Evolutionary conservation across 2,888 invertebrate genomes (phyloP), one percentile per base, ranked within the genome.

Genomic region (Torymus tubicola): DNA sequence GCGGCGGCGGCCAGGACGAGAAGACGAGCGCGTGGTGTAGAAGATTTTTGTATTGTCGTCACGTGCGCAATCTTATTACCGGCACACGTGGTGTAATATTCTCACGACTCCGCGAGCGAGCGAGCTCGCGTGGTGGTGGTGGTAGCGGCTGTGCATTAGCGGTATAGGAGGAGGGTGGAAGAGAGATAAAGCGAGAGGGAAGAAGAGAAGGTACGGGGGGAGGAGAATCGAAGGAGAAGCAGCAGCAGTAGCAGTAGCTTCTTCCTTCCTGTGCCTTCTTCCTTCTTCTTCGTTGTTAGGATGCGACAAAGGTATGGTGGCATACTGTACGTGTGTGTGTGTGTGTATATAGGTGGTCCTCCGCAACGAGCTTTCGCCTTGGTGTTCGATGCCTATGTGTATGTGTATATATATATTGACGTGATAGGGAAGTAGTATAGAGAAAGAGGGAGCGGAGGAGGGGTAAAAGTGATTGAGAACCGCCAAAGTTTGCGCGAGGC

Each of bases 61-160:
- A 89, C 89, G 89, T 86, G 87, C 89, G 85, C 88, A 86, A 88
- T 88, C 89, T 89, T 89, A 89, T 89, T 89, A 89, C 89, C 77
- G 72, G 76, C 82, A 78, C 89, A 89, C 89, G 89, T 89, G 89
- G 89, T 87, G 89, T 89, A 89, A 89, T 89, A 89, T 89, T 89
- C 88, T 86, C 82, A 85, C 82, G 82, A 81, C 80, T 79, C 73
- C 81, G 76, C 71, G 67, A 64, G 77, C 67, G 12, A 58, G 16
- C 64, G 10, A 63, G 68, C 14, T 14, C 18, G 74, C 70, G 73
- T 74, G 73, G 78, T 81, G 70, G 79, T 73, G 78, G 42, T 21
- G 60, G 13, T 2, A 57, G 24, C 55, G 42, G 16, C 24, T 24
- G 42, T 12, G 18, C 14, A 58, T 52, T 52, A 53, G 67, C 42